Evolutionary conservation across 1,140 invertebrate species (phyloP), one percentile per base, ranked within the genome.

Genomic region (Gryllus bimaculatus): DNA sequence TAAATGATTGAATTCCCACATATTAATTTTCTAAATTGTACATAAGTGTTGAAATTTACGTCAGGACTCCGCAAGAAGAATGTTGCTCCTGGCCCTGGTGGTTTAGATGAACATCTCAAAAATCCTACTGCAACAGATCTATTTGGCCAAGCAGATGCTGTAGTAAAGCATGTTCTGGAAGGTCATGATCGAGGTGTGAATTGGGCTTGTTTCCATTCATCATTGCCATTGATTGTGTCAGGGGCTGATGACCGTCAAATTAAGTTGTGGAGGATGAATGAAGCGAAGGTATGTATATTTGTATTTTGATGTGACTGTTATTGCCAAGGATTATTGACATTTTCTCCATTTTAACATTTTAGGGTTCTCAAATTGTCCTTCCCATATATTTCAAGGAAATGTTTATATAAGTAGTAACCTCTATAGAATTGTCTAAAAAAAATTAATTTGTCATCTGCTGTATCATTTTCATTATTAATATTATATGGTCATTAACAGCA

Each of bases 231-330:
- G 48, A 97, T 99, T 82, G 96, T 96, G 0, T 99, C 98, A 7
- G 98, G 96, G 15, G 98, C 97, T 74, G 98, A 99, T 87, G 98
- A 99, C 87, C 88, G 98, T 39, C 95, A 98, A 84, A 93, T 99
- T 12, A 99, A 99, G 86, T 88, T 99, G 79, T 99, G 98, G 98
- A 89, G 98, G 81, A 99, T 99, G 96, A 99, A 99, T 86, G 98
- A 99, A 86, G 91, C 94, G 48, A 98, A 97, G 87, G 89, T 90
- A 84, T 82, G 21, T 49, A 8, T 39, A 15, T 75, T 75, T 74
- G 13, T 20, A 66, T 66, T 39, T 39, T 39, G 26, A 39, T 39
- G 26, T 39, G 26, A 5, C 26, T 39, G 26, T 39, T 39, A 5
- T 39, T 39, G 26, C 26, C 26, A 39, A 39, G 26, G 26, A 39